These are phyloP conservation scores for Drosophila subsilvestris DNA, from an alignment of 2,888 invertebrate genomes.

Conservation along the genomic window DNA sequence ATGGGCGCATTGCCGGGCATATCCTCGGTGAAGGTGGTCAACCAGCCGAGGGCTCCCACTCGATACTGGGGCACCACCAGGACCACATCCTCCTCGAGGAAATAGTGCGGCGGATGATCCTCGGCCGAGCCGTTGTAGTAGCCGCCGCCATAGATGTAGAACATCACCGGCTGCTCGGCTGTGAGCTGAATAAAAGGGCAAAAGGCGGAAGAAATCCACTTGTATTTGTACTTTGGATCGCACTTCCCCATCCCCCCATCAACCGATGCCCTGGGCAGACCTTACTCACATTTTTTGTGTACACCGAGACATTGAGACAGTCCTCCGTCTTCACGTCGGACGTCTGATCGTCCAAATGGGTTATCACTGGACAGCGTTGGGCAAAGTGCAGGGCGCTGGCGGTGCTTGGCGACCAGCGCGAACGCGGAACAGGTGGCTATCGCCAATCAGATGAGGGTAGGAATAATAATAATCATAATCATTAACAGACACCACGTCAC, in stretches of 20 bases:
- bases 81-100: slow-evolving; percentile 85
- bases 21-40: slow-evolving; percentile 84
- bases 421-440: slow-evolving; percentile 76
- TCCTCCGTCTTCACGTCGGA: slow-evolving; percentile 80
- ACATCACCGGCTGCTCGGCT: slow-evolving; percentile 83
- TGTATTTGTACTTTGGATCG: neutral
- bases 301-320: slow-evolving; percentile 82
- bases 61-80: slow-evolving; percentile 85
- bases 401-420: slow-evolving; percentile 74
- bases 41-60: slow-evolving; percentile 85
- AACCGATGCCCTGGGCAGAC: neutral
- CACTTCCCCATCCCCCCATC: neutral
- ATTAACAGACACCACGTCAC: slow-evolving; percentile 9
- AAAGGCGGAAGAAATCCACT: neutral
- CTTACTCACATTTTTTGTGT: slow-evolving; percentile 81
- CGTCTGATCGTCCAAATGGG: slow-evolving; percentile 54
- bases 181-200: slow-evolving; percentile 61
- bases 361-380: slow-evolving; percentile 80
- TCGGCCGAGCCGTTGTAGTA: slow-evolving; percentile 82
- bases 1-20: slow-evolving; percentile 86
- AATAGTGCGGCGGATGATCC: slow-evolving; percentile 82
- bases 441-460: slow-evolving; percentile 5
- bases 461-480: slow-evolving; percentile 5
- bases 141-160: slow-evolving; percentile 84
- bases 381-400: slow-evolving; percentile 77